Evolutionary conservation across 2,113 vertebrate genomes (phyloP), one percentile per base, ranked within the genome.

Genomic region (Leptosomus discolor): DNA sequence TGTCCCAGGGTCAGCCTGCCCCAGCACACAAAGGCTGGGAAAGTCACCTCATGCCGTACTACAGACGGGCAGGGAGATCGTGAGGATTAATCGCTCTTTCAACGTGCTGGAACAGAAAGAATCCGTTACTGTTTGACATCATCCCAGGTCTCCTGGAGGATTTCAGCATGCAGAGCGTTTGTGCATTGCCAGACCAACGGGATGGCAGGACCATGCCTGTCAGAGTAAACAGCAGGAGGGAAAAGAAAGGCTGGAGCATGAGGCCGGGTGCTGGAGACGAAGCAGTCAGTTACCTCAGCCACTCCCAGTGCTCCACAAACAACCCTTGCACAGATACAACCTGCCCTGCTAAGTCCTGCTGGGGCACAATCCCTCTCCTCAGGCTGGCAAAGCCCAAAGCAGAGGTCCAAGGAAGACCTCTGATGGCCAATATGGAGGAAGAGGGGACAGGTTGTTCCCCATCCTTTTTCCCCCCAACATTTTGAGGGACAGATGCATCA

Each of bases 41-140:
- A 95, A 89, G 64, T 77, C 68, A 81, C 67, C 41, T 95, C 73
- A 9, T 15, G 68, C 93, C n/a, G 0, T 30, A 48, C 69, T 86
- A 70, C 68, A 82, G 93, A 96, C 92, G 64, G 79, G 60, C 39
- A 67, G 69, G 70, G 86, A 94, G 36, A 64, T 8, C 27, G 56
- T 1, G 7, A 93, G 77, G 87, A 96, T 96, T 96, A 95, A 95
- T 90, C 85, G 78, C 58, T 34, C 67, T 93, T 92, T 53, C 79
- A 96, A 92, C 61, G 86, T 73, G 57, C 87, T 88, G 61, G 81
- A 91, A 85, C 77, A 85, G 91, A 91, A 95, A 89, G 74, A 89
- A 94, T 92, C 63, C 75, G 67, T 97, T 94, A 91, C 58, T 79
- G 53, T 90, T 95, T 95, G 88, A 88, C 91, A 94, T 76, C 84